Conservation (phyloP, 1,140 invertebrate genomes). For the Zaprionus africanus region DNA sequence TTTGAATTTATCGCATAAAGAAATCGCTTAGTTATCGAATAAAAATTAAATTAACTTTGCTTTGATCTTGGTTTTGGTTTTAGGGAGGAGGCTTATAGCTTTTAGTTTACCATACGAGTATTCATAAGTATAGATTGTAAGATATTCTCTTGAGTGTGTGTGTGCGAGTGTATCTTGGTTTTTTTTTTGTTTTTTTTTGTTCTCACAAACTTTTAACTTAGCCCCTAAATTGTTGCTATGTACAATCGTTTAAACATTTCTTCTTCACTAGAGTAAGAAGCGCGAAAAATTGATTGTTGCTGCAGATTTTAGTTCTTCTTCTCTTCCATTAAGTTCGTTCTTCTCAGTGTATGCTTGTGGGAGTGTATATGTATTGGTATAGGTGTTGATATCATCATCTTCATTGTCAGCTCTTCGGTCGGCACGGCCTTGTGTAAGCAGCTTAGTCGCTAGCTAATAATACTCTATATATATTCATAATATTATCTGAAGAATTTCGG, state of each 20-base stretch:
- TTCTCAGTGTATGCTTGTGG: constrained; percentile 32
- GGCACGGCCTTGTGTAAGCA: constrained; percentile 13
- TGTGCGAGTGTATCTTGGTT: constrained; percentile 13
- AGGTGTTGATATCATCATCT: constrained; percentile 40
- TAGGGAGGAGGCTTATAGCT: background rate
- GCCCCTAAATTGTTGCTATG: constrained; percentile 40
- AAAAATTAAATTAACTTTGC: constrained; percentile 17
- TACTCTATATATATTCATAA: constrained; percentile 14
- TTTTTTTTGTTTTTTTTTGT: background rate
- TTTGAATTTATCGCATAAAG: constrained; percentile 45
- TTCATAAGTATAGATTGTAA: constrained; percentile 18
- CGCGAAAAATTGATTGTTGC: constrained; percentile 77
- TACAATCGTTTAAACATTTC: constrained; percentile 48
- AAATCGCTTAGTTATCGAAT: constrained; percentile 26
- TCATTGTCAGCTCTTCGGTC: constrained; percentile 12
- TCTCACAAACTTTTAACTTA: constrained; percentile 35
- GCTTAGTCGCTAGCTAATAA: constrained; percentile 27
- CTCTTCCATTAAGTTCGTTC: constrained; percentile 27
- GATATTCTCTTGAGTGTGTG: constrained; percentile 27
- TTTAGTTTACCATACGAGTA: constrained; percentile 25
- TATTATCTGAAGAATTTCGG: constrained; percentile 32
- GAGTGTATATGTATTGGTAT: constrained; percentile 31
- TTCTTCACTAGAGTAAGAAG: constrained; percentile 55
- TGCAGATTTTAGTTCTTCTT: constrained; percentile 51
- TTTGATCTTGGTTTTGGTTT: background rate